Conservation (phyloP, 2,888 invertebrate genomes). For the Drosophila buzzatii region DNA sequence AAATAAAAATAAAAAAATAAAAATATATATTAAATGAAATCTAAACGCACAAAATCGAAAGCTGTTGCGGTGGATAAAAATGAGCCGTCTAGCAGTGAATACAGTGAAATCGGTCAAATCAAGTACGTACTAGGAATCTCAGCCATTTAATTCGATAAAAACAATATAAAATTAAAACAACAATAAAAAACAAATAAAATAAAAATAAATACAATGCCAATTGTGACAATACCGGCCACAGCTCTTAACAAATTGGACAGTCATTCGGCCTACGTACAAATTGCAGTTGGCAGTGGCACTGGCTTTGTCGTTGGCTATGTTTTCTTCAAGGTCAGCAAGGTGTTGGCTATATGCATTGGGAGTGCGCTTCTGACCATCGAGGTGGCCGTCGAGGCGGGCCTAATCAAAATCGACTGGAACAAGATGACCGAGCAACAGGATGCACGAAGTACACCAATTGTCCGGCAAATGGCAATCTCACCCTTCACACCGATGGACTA, state of each 20-base stretch:
- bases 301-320: constrained; percentile 47
- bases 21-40: neutral
- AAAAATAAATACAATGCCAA: constrained; percentile 6
- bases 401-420: constrained; percentile 20
- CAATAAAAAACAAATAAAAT: no score
- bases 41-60: constrained; percentile 2
- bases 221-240: constrained; percentile 15
- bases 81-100: constrained; percentile 18
- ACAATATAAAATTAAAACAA: no score
- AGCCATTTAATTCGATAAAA: neutral
- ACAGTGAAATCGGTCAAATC: constrained; percentile 5
- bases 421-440: neutral
- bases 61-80: constrained; percentile 7
- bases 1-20: neutral
- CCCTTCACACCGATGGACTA: neutral
- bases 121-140: constrained; percentile 48
- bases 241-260: constrained; percentile 30
- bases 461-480: neutral
- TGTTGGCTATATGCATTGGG: constrained; percentile 47
- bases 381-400: constrained; percentile 42
- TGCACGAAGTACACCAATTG: no score
- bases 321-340: constrained; percentile 46
- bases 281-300: constrained; percentile 36
- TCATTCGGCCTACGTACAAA: constrained; percentile 57
- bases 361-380: constrained; percentile 31